phyloP scores from a whole-genome alignment of 1,140 invertebrate species.

The Drosophila parvula region DNA sequence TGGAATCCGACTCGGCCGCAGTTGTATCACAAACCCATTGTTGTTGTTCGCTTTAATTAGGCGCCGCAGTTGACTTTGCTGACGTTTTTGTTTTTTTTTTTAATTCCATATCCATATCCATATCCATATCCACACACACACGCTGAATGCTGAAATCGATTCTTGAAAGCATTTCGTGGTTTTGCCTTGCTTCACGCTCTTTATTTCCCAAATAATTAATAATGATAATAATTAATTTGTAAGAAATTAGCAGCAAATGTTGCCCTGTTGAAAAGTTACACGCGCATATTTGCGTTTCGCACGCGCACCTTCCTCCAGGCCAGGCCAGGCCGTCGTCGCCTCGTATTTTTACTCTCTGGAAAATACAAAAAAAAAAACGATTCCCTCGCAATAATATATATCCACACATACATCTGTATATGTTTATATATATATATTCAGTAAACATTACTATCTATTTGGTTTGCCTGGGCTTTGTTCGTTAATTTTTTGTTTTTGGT shows the following conservation, averaged over 20 bases:
- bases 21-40: conserved; percentile 13
- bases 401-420: too few relatives aligned
- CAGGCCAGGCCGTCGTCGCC: neutral
- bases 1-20: conserved; percentile 58
- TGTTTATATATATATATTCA: neutral
- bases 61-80: conserved; percentile 35
- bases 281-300: conserved; percentile 66
- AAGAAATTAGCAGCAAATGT: conserved; percentile 33
- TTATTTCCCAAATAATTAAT: conserved; percentile 48
- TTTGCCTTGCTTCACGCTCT: conserved; percentile 17
- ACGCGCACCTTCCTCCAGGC: conserved; percentile 44
- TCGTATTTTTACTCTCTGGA: neutral
- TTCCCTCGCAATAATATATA: conserved; percentile 9
- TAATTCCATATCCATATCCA: neutral
- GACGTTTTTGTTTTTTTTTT: conserved; percentile 18
- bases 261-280: conserved; percentile 47
- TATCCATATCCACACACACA: neutral
- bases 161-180: conserved; percentile 36
- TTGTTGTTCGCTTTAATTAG: conserved; percentile 61
- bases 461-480: conserved; percentile 50
- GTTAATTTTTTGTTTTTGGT: conserved; percentile 57
- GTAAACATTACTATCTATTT: conserved; percentile 62
- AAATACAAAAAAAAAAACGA: conserved; percentile 6
- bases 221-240: conserved; percentile 17
- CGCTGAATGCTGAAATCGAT: conserved; percentile 44